Evolutionary conservation across 64 coral and sea anemone species (phyloP).

Genomic region (Acropora yongei): DNA sequence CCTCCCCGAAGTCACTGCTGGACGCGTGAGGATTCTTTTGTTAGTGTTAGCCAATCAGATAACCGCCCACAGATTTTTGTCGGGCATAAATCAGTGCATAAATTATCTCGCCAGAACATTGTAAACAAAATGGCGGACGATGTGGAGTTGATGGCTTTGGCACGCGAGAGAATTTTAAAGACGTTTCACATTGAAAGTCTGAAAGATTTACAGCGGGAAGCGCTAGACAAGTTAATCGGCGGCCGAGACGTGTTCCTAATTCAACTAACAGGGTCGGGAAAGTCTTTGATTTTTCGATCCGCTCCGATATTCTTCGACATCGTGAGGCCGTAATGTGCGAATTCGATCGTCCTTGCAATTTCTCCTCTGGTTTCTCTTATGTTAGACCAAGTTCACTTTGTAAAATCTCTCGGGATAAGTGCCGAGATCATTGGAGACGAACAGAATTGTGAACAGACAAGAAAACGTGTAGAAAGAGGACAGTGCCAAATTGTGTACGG

Average conservation of each 20-base stretch:
- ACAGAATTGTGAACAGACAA: slow-evolving; percentile 27
- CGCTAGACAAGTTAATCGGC: no score
- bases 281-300: no score
- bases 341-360: slow-evolving; percentile 30
- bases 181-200: not conserved
- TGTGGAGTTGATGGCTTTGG: slow-evolving; percentile 4
- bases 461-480: slow-evolving; percentile 9
- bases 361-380: slow-evolving; percentile 1
- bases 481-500: slow-evolving; percentile 41
- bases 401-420: slow-evolving; percentile 41
- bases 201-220: no score
- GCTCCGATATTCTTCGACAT: slow-evolving; percentile 18
- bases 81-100: slow-evolving; percentile 13
- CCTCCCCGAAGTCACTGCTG: slow-evolving; percentile 31
- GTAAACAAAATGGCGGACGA: slow-evolving; percentile 28
- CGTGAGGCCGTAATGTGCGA: not conserved
- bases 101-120: not conserved
- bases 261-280: no score
- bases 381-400: slow-evolving; percentile 32
- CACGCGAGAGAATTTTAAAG: not conserved
- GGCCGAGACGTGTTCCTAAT: no score
- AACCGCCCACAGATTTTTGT: not conserved
- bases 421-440: slow-evolving; percentile 52
- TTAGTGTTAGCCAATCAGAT: slow-evolving; percentile 41
- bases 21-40: slow-evolving; percentile 22